Conservation (phyloP, 2,113 vertebrate species). For the Trichechus manatus region DNA sequence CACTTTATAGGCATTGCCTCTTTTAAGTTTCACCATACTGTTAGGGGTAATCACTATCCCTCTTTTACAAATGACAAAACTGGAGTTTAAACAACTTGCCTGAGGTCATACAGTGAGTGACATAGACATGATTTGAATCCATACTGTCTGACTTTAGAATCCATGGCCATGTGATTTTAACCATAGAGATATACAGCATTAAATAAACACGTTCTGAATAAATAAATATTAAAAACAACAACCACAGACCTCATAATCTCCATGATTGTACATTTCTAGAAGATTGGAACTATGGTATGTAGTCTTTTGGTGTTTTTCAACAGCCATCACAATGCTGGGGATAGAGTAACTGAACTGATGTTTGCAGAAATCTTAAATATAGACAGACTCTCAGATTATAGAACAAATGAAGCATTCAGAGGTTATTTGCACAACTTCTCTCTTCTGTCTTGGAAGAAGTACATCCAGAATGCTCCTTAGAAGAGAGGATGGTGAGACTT, state of each 20-base stretch:
- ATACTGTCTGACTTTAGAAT: not conserved
- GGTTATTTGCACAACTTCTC: not conserved
- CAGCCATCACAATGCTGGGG: not conserved
- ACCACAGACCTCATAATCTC: not conserved
- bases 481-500: too few species aligned
- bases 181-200: too few species aligned
- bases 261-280: not conserved
- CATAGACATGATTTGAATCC: not conserved
- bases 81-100: not conserved
- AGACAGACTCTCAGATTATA: too few species aligned
- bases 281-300: not conserved
- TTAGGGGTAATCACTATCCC: not conserved
- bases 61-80: not conserved
- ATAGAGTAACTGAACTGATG: not conserved
- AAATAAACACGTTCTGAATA: not conserved
- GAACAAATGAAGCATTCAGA: not conserved
- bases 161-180: not conserved
- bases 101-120: not conserved
- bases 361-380: not conserved
- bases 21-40: not conserved
- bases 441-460: too few species aligned
- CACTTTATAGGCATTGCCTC: not conserved
- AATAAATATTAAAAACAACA: not conserved
- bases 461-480: too few species aligned
- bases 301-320: not conserved